Evolutionary conservation across 1,140 invertebrate genomes (phyloP).

Genomic region (Gonioctena quinquepunctata): DNA sequence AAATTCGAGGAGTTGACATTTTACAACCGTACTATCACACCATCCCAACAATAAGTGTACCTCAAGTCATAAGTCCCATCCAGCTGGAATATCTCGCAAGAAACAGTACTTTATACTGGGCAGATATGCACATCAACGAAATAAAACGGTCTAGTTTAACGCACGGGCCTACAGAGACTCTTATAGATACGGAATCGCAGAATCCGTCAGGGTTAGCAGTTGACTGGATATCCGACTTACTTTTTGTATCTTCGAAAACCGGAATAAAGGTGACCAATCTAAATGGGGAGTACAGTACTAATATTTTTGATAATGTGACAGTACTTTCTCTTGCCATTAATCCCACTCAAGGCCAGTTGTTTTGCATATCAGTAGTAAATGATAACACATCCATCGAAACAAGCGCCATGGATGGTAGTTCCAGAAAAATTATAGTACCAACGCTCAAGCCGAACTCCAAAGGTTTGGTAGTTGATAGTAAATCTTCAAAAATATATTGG

Average conservation of each 20-base stretch:
- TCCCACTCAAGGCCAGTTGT: slow-evolving; percentile 62
- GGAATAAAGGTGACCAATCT: slow-evolving; percentile 72
- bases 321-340: slow-evolving; percentile 67
- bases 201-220: slow-evolving; percentile 65
- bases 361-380: slow-evolving; percentile 48
- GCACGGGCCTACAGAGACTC: slow-evolving; percentile 67
- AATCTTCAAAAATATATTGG: slow-evolving; percentile 71
- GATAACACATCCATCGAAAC: slow-evolving; percentile 59
- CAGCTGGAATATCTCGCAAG: slow-evolving; percentile 72
- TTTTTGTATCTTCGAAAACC: slow-evolving; percentile 68
- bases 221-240: slow-evolving; percentile 77
- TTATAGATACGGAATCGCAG: slow-evolving; percentile 74
- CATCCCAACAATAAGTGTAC: slow-evolving; percentile 75
- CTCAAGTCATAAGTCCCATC: slow-evolving; percentile 66
- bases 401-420: slow-evolving; percentile 69
- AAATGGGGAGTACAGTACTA: slow-evolving; percentile 71
- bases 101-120: slow-evolving; percentile 76
- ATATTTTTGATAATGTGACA: slow-evolving; percentile 48
- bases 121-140: slow-evolving; percentile 74
- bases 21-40: slow-evolving; percentile 74
- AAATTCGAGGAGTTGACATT: slow-evolving; percentile 83
- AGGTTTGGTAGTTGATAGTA: slow-evolving; percentile 63
- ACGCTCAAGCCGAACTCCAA: slow-evolving; percentile 37
- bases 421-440: slow-evolving; percentile 57
- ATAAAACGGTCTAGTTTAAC: slow-evolving; percentile 72